phyloP scores from a whole-genome alignment of 2,888 invertebrate species.

The Stratiomys singularior region DNA sequence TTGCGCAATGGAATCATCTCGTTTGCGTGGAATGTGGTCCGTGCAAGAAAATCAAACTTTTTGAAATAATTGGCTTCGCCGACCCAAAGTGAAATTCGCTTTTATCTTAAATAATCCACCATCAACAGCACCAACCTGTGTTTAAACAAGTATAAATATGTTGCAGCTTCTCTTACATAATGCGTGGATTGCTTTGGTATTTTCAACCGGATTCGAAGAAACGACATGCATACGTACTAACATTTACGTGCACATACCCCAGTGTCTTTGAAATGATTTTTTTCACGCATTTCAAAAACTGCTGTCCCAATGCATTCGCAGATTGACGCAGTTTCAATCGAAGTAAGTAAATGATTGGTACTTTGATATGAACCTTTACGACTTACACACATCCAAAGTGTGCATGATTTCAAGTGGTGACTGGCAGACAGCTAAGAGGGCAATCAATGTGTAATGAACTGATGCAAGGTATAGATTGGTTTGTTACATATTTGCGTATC shows the following conservation, averaged over 20 bases:
- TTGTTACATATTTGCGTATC: too few species aligned
- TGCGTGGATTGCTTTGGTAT: not conserved
- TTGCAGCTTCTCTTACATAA: not conserved
- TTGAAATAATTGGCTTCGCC: not conserved
- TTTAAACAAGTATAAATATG: not conserved
- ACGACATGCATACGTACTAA: not conserved
- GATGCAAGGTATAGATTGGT: too few species aligned
- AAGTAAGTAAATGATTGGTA: too few species aligned
- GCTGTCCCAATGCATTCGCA: too few species aligned
- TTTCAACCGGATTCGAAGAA: not conserved
- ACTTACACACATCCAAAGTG: too few species aligned
- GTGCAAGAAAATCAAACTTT: constrained; percentile 6
- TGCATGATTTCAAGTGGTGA: too few species aligned
- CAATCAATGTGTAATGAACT: too few species aligned
- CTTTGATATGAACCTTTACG: too few species aligned
- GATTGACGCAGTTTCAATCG: too few species aligned
- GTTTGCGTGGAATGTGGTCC: constrained; percentile 5
- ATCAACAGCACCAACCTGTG: not conserved
- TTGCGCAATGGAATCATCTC: not conserved
- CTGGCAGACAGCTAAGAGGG: too few species aligned
- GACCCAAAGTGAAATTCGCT: not conserved
- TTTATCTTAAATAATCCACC: not conserved
- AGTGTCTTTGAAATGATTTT: not conserved
- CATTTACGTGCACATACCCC: not conserved
- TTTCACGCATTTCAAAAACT: not conserved